phyloP scores from a whole-genome alignment of 1,140 invertebrate species.

The Chymomyza costata region DNA sequence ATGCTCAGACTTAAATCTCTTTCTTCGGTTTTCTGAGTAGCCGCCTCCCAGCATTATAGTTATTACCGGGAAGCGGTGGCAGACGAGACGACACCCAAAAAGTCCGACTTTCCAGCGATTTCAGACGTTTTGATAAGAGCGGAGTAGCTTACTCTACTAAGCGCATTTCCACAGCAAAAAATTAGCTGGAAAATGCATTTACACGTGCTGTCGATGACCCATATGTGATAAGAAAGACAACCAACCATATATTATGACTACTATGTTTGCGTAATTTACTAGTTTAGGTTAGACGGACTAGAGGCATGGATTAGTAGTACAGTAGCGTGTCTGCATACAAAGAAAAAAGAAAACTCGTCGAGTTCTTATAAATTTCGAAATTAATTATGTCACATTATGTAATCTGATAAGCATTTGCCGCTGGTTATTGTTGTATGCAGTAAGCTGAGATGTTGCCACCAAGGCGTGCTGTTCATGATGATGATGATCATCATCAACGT shows the following conservation, averaged over 20 bases:
- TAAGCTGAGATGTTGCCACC: conserved; percentile 11
- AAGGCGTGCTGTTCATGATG: not conserved
- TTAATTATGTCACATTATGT: conserved; percentile 75
- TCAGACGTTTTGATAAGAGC: not conserved
- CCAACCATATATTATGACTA: not conserved
- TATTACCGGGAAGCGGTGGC: not conserved
- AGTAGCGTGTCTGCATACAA: conserved; percentile 1
- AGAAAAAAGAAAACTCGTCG: conserved; percentile 20
- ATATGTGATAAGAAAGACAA: conserved; percentile 39
- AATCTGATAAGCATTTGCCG: conserved; percentile 67
- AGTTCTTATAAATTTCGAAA: conserved; percentile 50
- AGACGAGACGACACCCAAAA: not conserved
- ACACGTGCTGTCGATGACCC: conserved; percentile 54
- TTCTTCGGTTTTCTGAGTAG: not conserved
- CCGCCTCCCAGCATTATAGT: not conserved
- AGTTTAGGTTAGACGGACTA: not conserved
- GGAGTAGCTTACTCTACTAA: not conserved
- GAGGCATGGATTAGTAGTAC: not conserved
- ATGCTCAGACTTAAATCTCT: not conserved
- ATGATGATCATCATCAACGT: no score
- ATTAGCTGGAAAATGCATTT: conserved; percentile 56
- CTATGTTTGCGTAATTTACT: not conserved
- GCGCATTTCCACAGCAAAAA: conserved; percentile 16
- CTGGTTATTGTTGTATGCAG: conserved; percentile 16
- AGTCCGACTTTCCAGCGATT: not conserved